A percentile compares a stretch with the other conserved stretches of the same genome.
These are phyloP conservation scores for Pardosa pseudoannulata DNA, from an alignment of 2,888 invertebrate species.

Conservation along the genomic window DNA sequence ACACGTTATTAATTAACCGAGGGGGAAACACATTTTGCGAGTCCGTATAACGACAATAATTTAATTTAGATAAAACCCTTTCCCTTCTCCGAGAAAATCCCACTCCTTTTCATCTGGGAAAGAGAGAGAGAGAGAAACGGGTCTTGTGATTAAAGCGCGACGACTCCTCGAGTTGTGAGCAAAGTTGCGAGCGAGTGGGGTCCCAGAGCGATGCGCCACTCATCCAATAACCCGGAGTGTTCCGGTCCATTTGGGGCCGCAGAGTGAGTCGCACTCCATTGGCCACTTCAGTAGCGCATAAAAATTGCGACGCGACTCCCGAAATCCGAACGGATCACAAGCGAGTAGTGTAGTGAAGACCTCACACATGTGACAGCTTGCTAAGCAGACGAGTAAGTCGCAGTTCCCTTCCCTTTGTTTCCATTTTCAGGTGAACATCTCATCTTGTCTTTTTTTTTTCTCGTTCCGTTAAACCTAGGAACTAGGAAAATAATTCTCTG, in stretches of 20 bases:
- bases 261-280: not conserved
- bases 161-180: not conserved
- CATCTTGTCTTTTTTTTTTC: too few relatives aligned
- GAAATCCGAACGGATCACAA: too few relatives aligned
- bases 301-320: not conserved
- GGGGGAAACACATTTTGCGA: too few relatives aligned
- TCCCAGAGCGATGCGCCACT: slow-evolving; percentile 1
- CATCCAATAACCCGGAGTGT: slow-evolving; percentile 13
- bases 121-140: too few relatives aligned
- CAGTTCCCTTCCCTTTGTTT: too few relatives aligned
- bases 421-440: too few relatives aligned
- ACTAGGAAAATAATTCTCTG: too few relatives aligned
- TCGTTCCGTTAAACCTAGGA: too few relatives aligned
- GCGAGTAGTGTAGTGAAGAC: too few relatives aligned
- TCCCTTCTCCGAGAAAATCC: not conserved
- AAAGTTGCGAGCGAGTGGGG: not conserved
- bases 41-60: not conserved
- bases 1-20: too few relatives aligned
- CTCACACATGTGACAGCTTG: too few relatives aligned
- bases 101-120: not conserved
- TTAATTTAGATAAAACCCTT: slow-evolving; percentile 4
- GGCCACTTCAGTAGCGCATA: slow-evolving; percentile 1
- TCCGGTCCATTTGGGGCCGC: slow-evolving; percentile 15
- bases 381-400: too few relatives aligned
- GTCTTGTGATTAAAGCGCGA: not conserved